These are phyloP conservation scores for Aphelenchoides fujianensis DNA, from an alignment of 1,140 invertebrate species.

Conservation along the genomic window DNA sequence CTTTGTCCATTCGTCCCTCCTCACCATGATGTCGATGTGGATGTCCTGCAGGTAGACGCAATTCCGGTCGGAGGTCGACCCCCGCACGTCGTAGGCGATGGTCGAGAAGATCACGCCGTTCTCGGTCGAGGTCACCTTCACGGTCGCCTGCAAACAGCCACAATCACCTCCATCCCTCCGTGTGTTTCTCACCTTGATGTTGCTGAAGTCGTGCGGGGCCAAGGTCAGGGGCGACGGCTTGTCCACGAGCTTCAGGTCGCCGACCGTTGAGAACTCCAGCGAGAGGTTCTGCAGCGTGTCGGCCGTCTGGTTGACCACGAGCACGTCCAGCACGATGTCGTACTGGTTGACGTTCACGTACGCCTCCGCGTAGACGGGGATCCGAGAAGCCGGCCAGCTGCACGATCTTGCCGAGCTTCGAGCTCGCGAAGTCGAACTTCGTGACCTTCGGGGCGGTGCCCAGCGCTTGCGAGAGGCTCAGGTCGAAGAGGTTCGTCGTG, in stretches of 20 bases:
- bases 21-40: conserved; percentile 93
- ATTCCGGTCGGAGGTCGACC: conserved; percentile 86
- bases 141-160: conserved; percentile 51
- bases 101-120: conserved; percentile 99
- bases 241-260: conserved; percentile 94
- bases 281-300: conserved; percentile 97
- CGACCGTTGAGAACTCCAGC: conserved; percentile 88
- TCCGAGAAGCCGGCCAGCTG: conserved; percentile 99
- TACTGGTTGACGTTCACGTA: conserved; percentile 99
- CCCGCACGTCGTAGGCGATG: conserved; percentile 73
- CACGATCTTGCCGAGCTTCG: conserved; percentile 74
- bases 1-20: conserved; percentile 4
- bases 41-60: conserved; percentile 98
- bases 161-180: neutral
- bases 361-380: conserved; percentile 96
- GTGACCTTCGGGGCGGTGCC: conserved; percentile 70
- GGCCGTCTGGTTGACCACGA: conserved; percentile 92
- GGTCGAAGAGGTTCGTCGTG: conserved; percentile 83
- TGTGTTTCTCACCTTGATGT: conserved; percentile 77
- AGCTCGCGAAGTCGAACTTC: conserved; percentile 68
- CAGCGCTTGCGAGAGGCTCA: conserved; percentile 85
- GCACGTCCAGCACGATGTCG: conserved; percentile 91
- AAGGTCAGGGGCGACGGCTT: conserved; percentile 90
- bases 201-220: conserved; percentile 91
- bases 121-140: conserved; percentile 82